Percentiles rank a stretch among this genome's conserved stretches.
Evolutionary conservation across 2,888 invertebrate genomes (phyloP).

Genomic region (Scelioninae gen. 1): DNA sequence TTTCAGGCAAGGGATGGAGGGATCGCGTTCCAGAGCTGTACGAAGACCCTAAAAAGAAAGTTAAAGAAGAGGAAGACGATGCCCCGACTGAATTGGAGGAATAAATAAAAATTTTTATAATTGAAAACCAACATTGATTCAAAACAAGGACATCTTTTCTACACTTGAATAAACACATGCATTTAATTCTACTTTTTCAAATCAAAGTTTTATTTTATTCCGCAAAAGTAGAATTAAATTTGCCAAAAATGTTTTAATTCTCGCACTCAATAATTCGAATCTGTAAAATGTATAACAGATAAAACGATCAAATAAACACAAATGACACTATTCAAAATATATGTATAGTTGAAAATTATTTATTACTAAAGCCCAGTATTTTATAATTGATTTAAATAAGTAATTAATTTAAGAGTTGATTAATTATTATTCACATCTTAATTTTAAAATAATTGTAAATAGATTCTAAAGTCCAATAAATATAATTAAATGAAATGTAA

Average conservation of each 20-base stretch:
- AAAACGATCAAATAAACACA: conserved; percentile 60
- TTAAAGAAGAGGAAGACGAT: conserved; percentile 77
- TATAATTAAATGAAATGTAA: conserved; percentile 2
- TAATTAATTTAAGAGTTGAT: conserved; percentile 1
- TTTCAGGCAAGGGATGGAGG: conserved; percentile 84
- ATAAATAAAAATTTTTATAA: conserved; percentile 62
- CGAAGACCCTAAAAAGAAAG: conserved; percentile 80
- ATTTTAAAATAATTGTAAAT: conserved; percentile 17
- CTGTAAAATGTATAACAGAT: conserved; percentile 57
- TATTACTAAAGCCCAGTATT: conserved; percentile 28
- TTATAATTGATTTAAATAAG: background rate
- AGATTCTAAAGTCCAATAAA: conserved; percentile 24
- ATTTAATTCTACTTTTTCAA: conserved; percentile 48
- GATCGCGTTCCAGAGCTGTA: conserved; percentile 84
- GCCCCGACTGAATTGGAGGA: conserved; percentile 78
- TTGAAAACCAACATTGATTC: conserved; percentile 25
- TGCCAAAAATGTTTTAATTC: conserved; percentile 6
- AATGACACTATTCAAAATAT: conserved; percentile 39
- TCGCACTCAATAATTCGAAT: conserved; percentile 24
- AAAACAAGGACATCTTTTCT: conserved; percentile 46
- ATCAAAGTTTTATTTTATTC: background rate
- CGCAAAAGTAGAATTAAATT: conserved; percentile 29
- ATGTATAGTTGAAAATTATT: conserved; percentile 22
- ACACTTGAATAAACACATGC: conserved; percentile 37
- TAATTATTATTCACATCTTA: conserved; percentile 5